A percentile compares a stretch with the other conserved stretches of the same genome.
These are phyloP conservation scores for Willowsia nigromaculata DNA, from an alignment of 2,888 invertebrate species.

Conservation along the genomic window DNA sequence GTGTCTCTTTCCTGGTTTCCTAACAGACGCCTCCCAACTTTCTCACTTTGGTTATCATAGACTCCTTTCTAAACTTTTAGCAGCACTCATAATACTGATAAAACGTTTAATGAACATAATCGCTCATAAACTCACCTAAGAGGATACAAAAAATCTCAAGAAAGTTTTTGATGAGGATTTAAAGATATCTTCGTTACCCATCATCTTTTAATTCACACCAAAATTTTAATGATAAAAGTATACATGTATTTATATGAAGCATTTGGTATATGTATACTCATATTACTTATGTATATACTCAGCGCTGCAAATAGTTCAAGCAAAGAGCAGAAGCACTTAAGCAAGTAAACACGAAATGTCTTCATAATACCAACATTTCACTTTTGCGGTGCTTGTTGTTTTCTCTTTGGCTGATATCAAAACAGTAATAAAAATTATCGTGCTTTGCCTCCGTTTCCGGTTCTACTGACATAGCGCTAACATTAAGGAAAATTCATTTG, in stretches of 20 bases:
- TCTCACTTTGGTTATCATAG: too few relatives aligned
- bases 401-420: constrained; percentile 17
- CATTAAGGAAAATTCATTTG: constrained; percentile 30
- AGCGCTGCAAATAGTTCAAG: neutral
- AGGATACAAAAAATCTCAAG: neutral
- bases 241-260: too few relatives aligned
- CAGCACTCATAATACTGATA: neutral
- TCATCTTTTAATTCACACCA: too few relatives aligned
- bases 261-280: too few relatives aligned
- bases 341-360: neutral
- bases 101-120: neutral
- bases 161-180: neutral
- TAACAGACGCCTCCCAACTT: neutral
- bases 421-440: constrained; percentile 39
- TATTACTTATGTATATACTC: too few relatives aligned
- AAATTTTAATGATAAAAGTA: too few relatives aligned
- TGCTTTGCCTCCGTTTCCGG: constrained; percentile 24
- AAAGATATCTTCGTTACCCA: neutral
- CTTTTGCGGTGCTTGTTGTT: neutral
- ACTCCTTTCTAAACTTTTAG: too few relatives aligned
- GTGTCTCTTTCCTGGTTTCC: neutral
- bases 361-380: neutral
- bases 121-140: neutral
- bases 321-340: neutral
- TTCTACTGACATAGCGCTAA: constrained; percentile 24